phyloP scores from a whole-genome alignment of 2,888 invertebrate genomes.

The Eilema caniola region DNA sequence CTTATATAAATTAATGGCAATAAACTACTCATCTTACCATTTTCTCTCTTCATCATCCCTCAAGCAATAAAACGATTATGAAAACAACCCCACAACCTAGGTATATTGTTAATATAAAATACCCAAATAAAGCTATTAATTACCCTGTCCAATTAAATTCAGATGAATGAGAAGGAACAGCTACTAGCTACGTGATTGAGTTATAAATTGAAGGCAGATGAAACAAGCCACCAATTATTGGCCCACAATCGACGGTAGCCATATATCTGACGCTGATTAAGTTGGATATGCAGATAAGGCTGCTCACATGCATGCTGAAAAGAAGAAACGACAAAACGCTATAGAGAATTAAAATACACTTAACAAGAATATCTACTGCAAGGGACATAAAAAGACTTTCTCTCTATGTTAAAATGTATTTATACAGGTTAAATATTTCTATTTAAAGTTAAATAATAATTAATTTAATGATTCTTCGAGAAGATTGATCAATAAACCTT shows the following conservation, averaged over 20 bases:
- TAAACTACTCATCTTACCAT: background rate
- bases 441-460: too few species aligned
- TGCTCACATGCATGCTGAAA: background rate
- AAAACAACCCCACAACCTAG: slow-evolving; percentile 10
- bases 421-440: too few species aligned
- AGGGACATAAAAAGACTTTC: background rate
- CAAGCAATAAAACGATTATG: background rate
- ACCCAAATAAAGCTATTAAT: slow-evolving; percentile 36
- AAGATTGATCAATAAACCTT: too few species aligned
- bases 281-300: slow-evolving; percentile 18
- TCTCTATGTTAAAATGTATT: too few species aligned
- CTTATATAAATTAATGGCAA: background rate
- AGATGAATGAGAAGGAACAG: slow-evolving; percentile 42
- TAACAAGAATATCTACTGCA: background rate
- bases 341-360: background rate
- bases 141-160: slow-evolving; percentile 48
- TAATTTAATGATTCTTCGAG: too few species aligned
- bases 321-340: background rate
- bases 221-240: slow-evolving; percentile 53
- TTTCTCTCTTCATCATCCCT: background rate
- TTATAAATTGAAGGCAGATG: slow-evolving; percentile 48
- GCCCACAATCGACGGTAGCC: slow-evolving; percentile 49
- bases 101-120: slow-evolving; percentile 8
- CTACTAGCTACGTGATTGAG: slow-evolving; percentile 47
- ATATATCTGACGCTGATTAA: slow-evolving; percentile 47